Evolutionary conservation across 2,797 vertebrate species (phyloP), one percentile per base, ranked within the genome.

Genomic region (Manis pentadactyla): DNA sequence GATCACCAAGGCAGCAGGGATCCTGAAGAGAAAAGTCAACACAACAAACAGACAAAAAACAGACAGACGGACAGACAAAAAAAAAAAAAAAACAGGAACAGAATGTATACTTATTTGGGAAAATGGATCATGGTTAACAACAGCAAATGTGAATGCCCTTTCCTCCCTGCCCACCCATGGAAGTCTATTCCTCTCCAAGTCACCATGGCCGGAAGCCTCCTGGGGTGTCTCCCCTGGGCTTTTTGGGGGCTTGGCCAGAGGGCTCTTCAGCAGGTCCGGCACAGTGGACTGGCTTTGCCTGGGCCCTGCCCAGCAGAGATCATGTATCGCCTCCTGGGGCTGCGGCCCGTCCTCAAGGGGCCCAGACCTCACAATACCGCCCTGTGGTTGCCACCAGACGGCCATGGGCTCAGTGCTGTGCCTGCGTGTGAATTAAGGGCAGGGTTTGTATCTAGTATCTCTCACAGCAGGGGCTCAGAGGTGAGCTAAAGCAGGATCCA

Each of bases 1-100:
- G 96, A 98, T 98, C 98, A 98, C 96, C 98, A 98, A 97, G 97
- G 78, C 95, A 96, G 92, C 96, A 98, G 97, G 98, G 82, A 97
- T 93, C 84, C 87, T 98, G 59, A 83, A 95, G 91, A 57, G 94
- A 98, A 97, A 98, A 84, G 88, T 97, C 96, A 98, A 91, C 96
- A 87, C 95, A 97, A 98, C 91, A 96, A 39, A 97, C 39, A 71
- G 1, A 97, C 15, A 49, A 90, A 53, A 88, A 57, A 94, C 53
- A 94, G 77, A 97, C 94, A 96, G 66, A 93, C 51, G 57, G n/a
- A 93, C 19, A 96, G 7, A 57, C 69, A 87, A 88, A 78, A 55
- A 63, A 81, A 90, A 86, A 71, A 96, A 94, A 97, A 96, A 96
- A 97, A 97, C 91, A 97, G 97, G 96, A 97, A 97, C 89, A 98